Evolutionary conservation across 2,113 vertebrate genomes (phyloP).

Genomic region (Conger conger): DNA sequence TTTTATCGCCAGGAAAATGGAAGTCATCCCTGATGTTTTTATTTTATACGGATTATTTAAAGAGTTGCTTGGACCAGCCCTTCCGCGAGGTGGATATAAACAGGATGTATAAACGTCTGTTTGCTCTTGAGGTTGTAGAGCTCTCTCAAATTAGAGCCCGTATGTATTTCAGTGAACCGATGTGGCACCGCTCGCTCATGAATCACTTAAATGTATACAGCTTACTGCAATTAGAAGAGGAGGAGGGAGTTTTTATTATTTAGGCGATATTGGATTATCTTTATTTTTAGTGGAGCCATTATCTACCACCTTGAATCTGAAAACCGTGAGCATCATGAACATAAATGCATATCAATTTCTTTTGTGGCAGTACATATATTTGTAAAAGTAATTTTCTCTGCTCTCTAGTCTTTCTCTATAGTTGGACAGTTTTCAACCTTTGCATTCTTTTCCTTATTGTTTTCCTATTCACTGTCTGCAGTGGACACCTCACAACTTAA

Average conservation of each 20-base stretch:
- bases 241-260: neutral
- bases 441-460: neutral
- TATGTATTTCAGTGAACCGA: no score
- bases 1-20: constrained; percentile 24
- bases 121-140: constrained; percentile 16
- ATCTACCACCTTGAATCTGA: neutral
- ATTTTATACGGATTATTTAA: constrained; percentile 44
- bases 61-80: constrained; percentile 21
- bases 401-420: neutral
- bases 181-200: neutral
- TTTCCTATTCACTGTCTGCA: neutral
- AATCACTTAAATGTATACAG: neutral
- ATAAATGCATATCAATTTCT: neutral
- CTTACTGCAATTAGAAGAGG: neutral
- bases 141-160: constrained; percentile 5
- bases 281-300: neutral
- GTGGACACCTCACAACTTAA: neutral
- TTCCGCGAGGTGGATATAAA: neutral
- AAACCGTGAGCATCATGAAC: neutral
- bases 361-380: neutral
- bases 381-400: no score
- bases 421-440: neutral
- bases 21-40: constrained; percentile 39
- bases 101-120: constrained; percentile 27
- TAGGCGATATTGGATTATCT: neutral